Conservation (phyloP, 2,888 invertebrate genomes). For the Tenthredo notha region DNA sequence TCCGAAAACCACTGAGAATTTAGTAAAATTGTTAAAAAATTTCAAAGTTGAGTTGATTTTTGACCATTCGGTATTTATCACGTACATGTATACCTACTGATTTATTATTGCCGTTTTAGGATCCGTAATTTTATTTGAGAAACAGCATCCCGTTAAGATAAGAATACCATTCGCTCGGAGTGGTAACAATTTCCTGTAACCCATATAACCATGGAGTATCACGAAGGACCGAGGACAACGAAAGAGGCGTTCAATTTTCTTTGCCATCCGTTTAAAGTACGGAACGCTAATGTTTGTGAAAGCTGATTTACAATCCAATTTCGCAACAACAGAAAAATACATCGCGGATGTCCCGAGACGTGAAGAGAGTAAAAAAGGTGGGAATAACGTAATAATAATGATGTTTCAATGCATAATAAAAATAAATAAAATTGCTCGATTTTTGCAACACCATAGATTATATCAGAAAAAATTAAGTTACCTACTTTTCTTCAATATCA, state of each 20-base stretch:
- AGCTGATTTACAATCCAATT: slow-evolving; percentile 32
- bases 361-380: not conserved
- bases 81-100: not conserved
- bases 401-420: not conserved
- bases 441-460: not conserved
- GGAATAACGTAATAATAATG: not conserved
- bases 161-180: not conserved
- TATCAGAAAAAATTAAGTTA: not conserved
- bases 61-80: not conserved
- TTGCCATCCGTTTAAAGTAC: not conserved
- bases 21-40: not conserved
- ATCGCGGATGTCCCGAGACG: not conserved
- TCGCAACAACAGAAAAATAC: not conserved
- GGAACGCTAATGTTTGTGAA: not conserved
- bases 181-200: not conserved
- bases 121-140: not conserved
- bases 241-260: slow-evolving; percentile 12
- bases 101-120: not conserved
- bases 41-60: not conserved
- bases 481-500: not conserved
- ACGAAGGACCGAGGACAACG: not conserved
- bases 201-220: not conserved
- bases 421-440: not conserved
- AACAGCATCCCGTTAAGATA: slow-evolving; percentile 17
- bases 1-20: not conserved